These are phyloP conservation scores for Tortrix viridana DNA, from an alignment of 2,888 invertebrate genomes.

Conservation along the genomic window DNA sequence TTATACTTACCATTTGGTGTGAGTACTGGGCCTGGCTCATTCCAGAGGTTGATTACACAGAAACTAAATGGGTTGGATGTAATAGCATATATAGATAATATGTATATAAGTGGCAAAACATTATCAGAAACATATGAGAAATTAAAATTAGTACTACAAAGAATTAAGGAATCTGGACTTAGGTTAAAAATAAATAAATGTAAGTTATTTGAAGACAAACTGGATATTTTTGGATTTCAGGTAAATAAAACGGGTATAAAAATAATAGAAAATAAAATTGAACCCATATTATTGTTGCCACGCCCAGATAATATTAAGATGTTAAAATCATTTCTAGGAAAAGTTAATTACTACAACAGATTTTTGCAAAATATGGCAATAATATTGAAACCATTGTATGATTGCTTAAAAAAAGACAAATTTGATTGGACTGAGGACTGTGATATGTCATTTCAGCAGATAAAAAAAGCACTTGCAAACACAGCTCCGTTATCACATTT, in stretches of 20 bases:
- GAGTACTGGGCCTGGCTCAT: slow-evolving; percentile 31
- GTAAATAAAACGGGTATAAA: slow-evolving; percentile 8
- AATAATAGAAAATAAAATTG: slow-evolving; percentile 16
- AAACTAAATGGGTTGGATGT: slow-evolving; percentile 15
- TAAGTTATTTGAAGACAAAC: slow-evolving; percentile 10
- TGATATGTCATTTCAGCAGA: slow-evolving; percentile 15
- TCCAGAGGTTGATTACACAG: slow-evolving; percentile 21
- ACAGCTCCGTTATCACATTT: slow-evolving; percentile 11
- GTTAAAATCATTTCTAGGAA: slow-evolving; percentile 22
- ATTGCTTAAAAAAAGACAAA: too few species aligned
- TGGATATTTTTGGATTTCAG: slow-evolving; percentile 19
- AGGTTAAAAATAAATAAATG: too few species aligned
- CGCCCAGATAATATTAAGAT: slow-evolving; percentile 1
- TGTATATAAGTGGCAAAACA: slow-evolving; percentile 23
- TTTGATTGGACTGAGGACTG: slow-evolving; percentile 27
- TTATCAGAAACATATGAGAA: slow-evolving; percentile 14
- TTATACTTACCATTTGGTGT: slow-evolving; percentile 32
- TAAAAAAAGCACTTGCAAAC: slow-evolving; percentile 20
- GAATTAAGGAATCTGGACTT: slow-evolving; percentile 9
- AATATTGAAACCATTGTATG: slow-evolving; percentile 24
- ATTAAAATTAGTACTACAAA: slow-evolving; percentile 9
- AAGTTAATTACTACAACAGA: slow-evolving; percentile 25
- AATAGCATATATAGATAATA: slow-evolving; percentile 26
- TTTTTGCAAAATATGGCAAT: slow-evolving; percentile 32
- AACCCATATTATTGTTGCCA: slow-evolving; percentile 8